Conservation (phyloP, 1,140 invertebrate genomes). For the Nebria ingens region DNA sequence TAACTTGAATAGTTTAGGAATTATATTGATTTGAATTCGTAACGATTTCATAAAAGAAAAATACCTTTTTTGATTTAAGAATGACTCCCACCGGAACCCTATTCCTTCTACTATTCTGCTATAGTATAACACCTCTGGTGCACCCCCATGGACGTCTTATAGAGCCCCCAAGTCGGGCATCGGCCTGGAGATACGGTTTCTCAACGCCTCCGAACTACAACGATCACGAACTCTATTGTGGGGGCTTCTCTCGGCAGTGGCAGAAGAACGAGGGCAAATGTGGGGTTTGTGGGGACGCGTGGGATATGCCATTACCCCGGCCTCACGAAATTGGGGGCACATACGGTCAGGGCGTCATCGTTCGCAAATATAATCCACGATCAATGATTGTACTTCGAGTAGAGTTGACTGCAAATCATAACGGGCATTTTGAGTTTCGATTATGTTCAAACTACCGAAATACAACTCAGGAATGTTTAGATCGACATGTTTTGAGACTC, state of each 20-base stretch:
- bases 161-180: constrained; percentile 73
- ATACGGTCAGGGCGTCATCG: constrained; percentile 71
- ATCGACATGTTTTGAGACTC: constrained; percentile 54
- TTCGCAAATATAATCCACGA: constrained; percentile 58
- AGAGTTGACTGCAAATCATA: constrained; percentile 68
- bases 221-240: constrained; percentile 83
- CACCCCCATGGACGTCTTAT: constrained; percentile 65
- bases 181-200: constrained; percentile 71
- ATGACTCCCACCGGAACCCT: too few relatives aligned
- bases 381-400: constrained; percentile 59
- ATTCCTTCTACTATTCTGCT: too few relatives aligned
- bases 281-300: constrained; percentile 79
- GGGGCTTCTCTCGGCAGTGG: constrained; percentile 73
- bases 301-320: constrained; percentile 57
- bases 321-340: constrained; percentile 75
- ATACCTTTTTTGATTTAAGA: too few relatives aligned
- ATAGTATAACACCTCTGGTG: neutral
- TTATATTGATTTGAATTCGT: too few relatives aligned
- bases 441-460: constrained; percentile 55
- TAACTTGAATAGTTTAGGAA: too few relatives aligned
- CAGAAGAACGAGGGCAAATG: constrained; percentile 65
- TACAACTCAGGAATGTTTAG: constrained; percentile 65
- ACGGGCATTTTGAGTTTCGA: constrained; percentile 81
- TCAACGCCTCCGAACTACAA: constrained; percentile 72
- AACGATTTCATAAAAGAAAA: too few relatives aligned